Evolutionary conservation across 2,113 vertebrate genomes (phyloP), one percentile per base, ranked within the genome.

Genomic region (Hypomesus transpacificus): DNA sequence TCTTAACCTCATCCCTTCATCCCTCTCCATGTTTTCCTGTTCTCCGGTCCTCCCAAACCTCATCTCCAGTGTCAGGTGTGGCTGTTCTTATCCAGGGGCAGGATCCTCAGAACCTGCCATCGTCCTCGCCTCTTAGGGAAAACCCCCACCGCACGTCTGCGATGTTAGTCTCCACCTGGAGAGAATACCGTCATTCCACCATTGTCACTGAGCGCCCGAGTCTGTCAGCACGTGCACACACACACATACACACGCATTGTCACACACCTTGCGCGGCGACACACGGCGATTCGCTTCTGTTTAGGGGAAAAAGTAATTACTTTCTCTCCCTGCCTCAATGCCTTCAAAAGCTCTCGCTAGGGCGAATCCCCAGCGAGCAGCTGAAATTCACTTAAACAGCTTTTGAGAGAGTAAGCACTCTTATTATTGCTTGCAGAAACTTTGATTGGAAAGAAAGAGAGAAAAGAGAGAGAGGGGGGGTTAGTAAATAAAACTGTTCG

Each of bases 251-350:
- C 66, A 9, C 66, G 70, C 77, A 64, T 5, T 76, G 58, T 8
- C 71, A 3, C 20, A 14, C 63, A 14, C 13, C 3, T 18, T n/a
- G 39, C 39, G 70, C 9, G 75, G n/a, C 71, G 75, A 71, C 83
- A 84, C 80, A 82, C 76, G 74, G 81, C 78, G 75, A 85, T 84
- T 85, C 86, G 87, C 79, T 89, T 90, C 89, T 89, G 88, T 90
- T 89, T 89, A 89, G 88, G 88, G 87, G 88, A 89, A 90, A 90
- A 90, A 89, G 89, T 90, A 90, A 90, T 90, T 89, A 90, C 89
- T 90, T 89, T 89, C 86, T 88, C 85, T 89, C 80, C 79, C 80
- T 89, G 89, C 88, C 86, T 90, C 86, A 87, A 86, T 89, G 88
- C 89, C 87, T 90, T 88, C 88, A 88, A 86, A 89, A 90, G 85